Evolutionary conservation across 2,888 invertebrate species (phyloP).

Genomic region (Zaprionus bogoriensis): DNA sequence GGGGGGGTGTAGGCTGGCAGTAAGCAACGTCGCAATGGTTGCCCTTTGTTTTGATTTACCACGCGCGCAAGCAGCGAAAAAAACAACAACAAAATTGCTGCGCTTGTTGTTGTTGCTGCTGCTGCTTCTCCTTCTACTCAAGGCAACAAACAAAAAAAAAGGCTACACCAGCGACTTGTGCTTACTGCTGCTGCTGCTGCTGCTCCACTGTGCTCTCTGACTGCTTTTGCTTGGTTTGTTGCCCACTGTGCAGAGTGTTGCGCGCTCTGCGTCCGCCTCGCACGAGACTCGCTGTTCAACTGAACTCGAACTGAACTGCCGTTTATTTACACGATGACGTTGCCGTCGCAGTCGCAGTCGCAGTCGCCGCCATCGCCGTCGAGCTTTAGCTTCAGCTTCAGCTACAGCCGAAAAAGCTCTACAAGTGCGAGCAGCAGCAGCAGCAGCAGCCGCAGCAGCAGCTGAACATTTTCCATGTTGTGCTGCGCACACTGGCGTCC

Average conservation of each 20-base stretch:
- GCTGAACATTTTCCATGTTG: constrained; percentile 42
- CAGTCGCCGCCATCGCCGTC: background rate
- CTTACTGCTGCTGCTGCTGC: background rate
- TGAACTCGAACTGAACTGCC: constrained; percentile 71
- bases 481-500: constrained; percentile 36
- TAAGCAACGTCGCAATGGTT: no score
- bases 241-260: constrained; percentile 25
- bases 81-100: constrained; percentile 4
- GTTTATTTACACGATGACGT: constrained; percentile 58
- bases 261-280: constrained; percentile 64
- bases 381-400: constrained; percentile 38
- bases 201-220: constrained; percentile 22
- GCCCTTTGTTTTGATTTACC: constrained; percentile 31
- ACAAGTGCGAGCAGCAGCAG: constrained; percentile 42
- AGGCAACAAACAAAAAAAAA: constrained; percentile 2
- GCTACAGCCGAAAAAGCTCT: constrained; percentile 42
- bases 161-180: no score
- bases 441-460: constrained; percentile 13
- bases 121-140: no score
- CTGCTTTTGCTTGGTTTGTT: constrained; percentile 12
- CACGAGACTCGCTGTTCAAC: constrained; percentile 67
- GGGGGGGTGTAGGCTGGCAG: no score
- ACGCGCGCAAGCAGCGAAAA: constrained; percentile 30
- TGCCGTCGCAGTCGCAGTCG: constrained; percentile 14
- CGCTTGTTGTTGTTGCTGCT: no score